Base-by-base conservation (phyloP, 2,113 vertebrate species). In the Pseudolaguvia tuberculata region DNA sequence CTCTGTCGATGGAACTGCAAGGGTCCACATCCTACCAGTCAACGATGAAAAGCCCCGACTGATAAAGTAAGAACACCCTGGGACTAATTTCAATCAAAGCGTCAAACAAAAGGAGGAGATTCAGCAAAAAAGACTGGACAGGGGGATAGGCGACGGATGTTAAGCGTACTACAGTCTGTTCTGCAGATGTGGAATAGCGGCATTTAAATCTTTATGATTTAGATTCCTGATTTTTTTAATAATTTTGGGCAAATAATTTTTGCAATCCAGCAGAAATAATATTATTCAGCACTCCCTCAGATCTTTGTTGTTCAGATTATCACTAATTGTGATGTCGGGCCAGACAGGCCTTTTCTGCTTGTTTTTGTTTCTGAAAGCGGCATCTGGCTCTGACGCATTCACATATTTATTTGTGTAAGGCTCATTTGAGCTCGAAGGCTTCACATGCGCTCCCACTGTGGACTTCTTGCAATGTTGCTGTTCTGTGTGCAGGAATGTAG, bases 1-100 rank as follows among this genome's bases (percentile, higher is more conserved):
- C 87, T 83, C 89, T 85, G 92, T 94, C 81, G 88, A 89, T 86
- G 89, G 88, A 86, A 92, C 88, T 73, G 87, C 91, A 75, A 84
- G 87, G 80, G 88, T 95, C 90, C 89, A 86, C 65, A 91, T 95
- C 87, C 87, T 90, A 90, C 90, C 92, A 85, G 89, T 94, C 90
- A 95, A 94, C 82, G 89, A 94, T 84, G 87, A 95, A 91, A 90
- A 83, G 69, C 92, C 91, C 53, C 87, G 80, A 79, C 87, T 92
- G 79, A 83, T 89, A 83, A 90, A 89, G 89, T 92, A 88, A 80
- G 79, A 62, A 74, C 23, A 70, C 81, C 77, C 83, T 79, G 82
- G 82, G 78, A 83, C 76, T 72, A 67, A 83, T 70, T 72, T 48
- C 47, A 61, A 85, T 80, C 75, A 82, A 70, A 77, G 69, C 73